phyloP scores from a whole-genome alignment of 2,113 vertebrate genomes.

The human region DNA sequence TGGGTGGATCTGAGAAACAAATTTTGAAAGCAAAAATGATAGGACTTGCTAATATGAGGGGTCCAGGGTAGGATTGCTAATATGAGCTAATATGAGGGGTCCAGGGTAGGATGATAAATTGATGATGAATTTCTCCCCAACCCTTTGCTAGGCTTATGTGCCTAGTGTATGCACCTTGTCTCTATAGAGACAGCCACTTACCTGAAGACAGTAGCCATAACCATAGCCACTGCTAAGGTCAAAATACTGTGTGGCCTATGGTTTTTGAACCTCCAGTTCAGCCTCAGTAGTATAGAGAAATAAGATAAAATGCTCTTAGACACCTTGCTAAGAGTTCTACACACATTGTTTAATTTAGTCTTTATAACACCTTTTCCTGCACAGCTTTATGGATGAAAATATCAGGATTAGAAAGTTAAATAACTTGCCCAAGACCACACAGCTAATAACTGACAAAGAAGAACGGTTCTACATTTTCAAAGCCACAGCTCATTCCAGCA shows the following conservation, averaged over 20 bases:
- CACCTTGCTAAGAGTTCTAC: background rate
- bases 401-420: conserved; percentile 35
- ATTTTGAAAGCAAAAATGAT: background rate
- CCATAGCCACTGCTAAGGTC: too few species aligned
- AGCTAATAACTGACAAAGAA: conserved; percentile 34
- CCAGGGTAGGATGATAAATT: background rate
- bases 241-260: too few species aligned
- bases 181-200: too few species aligned
- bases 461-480: background rate
- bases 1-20: background rate
- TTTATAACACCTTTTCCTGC: background rate
- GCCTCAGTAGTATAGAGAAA: too few species aligned
- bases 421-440: background rate
- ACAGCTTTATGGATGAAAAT: conserved; percentile 15
- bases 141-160: too few species aligned
- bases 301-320: background rate
- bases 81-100: background rate
- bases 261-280: too few species aligned
- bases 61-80: background rate
- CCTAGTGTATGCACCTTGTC: too few species aligned
- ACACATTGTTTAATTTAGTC: conserved; percentile 23
- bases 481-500: background rate
- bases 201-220: too few species aligned
- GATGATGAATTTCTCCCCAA: background rate
- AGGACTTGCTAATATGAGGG: background rate